Base-by-base conservation (phyloP, 2,113 vertebrate species). In the Callipepla californica region DNA sequence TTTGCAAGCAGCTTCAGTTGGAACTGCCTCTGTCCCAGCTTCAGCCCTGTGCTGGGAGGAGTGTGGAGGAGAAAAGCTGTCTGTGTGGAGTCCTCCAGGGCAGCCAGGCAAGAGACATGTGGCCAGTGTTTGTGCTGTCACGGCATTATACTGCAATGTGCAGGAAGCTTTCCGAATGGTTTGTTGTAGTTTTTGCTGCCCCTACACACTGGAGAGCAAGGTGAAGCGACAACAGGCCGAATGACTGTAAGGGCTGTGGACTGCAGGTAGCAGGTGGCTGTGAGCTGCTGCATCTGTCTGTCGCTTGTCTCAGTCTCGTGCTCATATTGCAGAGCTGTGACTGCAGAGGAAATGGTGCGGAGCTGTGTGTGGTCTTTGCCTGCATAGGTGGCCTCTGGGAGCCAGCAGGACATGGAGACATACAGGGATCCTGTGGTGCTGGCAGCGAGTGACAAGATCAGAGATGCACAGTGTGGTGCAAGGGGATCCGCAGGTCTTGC, bases 271-370 rank as follows among this genome's bases (percentile, higher is more conserved):
- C 28, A 6, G 23, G 48, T 51, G 63, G 63, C 58, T 62, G 20
- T 23, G 74, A 1, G 66, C 67, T 59, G 32, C 65, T 6, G 2
- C 76, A 47, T 59, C 58, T 17, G 28, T 25, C 79, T 74, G 19
- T 28, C 72, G 23, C 28, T 73, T 68, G 19, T 32, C 76, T 62
- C 1, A 1, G 32, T n/a, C 65, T 92, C 2, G 1, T 63, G 85
- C 23, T 2, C 55, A 73, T 47, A 0, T 0, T 42, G 40, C 63
- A 1, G 0, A 8, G 67, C n/a, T 21, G 48, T 51, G 34, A 7
- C 79, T 47, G 57, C 30, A 36, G 61, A 34, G 66, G 51, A 36
- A 2, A 10, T 21, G 47, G 61, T 2, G 1, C 50, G 53, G 74
- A 66, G 42, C 82, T 42, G 53, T 25, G 5, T 89, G 34, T 62